phyloP scores from a whole-genome alignment of 2,888 invertebrate genomes.

The Microplitis deprimator region DNA sequence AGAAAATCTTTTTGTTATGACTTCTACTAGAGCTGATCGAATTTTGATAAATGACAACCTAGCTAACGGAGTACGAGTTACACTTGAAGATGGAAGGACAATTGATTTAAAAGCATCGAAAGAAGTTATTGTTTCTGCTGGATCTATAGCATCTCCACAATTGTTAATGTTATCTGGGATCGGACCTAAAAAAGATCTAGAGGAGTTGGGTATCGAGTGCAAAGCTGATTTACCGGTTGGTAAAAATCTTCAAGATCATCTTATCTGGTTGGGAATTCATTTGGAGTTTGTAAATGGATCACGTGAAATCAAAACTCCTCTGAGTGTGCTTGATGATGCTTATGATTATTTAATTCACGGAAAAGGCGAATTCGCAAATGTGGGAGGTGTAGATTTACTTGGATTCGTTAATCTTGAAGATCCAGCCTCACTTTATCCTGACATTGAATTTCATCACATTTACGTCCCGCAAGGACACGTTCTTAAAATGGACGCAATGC shows the following conservation, averaged over 20 bases:
- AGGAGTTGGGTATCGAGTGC: constrained; percentile 74
- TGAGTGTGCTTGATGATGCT: background rate
- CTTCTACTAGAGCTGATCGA: constrained; percentile 76
- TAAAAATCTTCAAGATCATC: constrained; percentile 77
- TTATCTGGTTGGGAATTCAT: constrained; percentile 72
- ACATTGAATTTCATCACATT: background rate
- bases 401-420: background rate
- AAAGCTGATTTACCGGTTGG: constrained; percentile 78
- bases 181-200: constrained; percentile 75
- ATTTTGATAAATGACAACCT: constrained; percentile 77
- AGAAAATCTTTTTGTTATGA: constrained; percentile 79
- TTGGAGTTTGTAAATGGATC: background rate
- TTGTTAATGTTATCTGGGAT: constrained; percentile 87
- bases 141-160: constrained; percentile 91
- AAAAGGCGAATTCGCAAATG: background rate
- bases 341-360: background rate
- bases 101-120: constrained; percentile 76
- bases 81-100: constrained; percentile 74
- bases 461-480: background rate
- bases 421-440: background rate
- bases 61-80: constrained; percentile 79
- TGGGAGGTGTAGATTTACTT: background rate
- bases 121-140: constrained; percentile 89
- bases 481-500: background rate
- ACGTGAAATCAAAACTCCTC: background rate